Evolutionary conservation across 2,888 invertebrate genomes (phyloP), one percentile per base, ranked within the genome.

Genomic region (Stenoptilia bipunctidactyla): DNA sequence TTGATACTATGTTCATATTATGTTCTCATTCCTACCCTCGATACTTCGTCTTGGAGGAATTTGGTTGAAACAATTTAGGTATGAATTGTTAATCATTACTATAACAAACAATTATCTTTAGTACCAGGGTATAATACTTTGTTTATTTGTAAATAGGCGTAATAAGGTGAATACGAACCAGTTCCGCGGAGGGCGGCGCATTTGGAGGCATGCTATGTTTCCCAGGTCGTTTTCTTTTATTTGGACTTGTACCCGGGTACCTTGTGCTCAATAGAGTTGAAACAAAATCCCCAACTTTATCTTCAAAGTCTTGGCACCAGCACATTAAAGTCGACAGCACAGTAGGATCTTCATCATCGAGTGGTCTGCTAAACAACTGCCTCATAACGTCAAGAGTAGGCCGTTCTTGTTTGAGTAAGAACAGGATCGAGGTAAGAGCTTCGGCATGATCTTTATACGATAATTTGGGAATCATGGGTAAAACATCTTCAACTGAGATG

Each of bases 301-400:
- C 96, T 59, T 97, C 94, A 60, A 92, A 91, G 57, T 95, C 93
- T 58, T 94, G 92, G 71, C 94, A 96, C 98, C 96, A 98, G 75
- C 93, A 94, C 86, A 96, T 92, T 49, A 98, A 82, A 30, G 95
- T 90, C 2, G 97, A 94, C 35, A 95, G 92, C 10, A 97, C 93
- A 79, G 98, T 96, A 46, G 91, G 88, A 73, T 97, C 97, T 43
- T 91, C 89, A 38, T 87, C 88, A 59, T 90, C 90, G 6, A 89
- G 86, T 53, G 90, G 87, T 46, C 93, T 87, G 50, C 91, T 90
- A 56, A 97, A 89, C 55, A 97, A 85, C 52, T 93, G 92, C 56
- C 93, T 88, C 50, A 98, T 82, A 49, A 96, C 87, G 60, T 96
- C 96, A 47, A 91, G 89, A 13, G 92, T 92, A 13, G 97, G 97